These are phyloP conservation scores for Chaetophractus vellerosus DNA, from an alignment of 2,797 vertebrate species.

Conservation along the genomic window DNA sequence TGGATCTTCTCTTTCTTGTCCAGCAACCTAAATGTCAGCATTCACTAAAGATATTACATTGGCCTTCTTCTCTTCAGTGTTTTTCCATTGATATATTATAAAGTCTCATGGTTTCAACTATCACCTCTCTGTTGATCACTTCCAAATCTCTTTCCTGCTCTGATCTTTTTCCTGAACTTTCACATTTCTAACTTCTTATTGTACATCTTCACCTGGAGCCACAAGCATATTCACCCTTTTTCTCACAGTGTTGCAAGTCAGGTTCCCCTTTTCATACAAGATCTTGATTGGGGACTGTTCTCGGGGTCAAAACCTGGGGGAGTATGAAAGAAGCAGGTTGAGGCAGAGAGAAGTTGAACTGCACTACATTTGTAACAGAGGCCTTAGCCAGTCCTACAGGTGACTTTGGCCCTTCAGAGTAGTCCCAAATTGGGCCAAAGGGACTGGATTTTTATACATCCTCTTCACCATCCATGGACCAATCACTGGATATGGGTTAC, in stretches of 20 bases:
- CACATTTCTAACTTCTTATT: conserved; percentile 43
- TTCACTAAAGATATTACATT: not conserved
- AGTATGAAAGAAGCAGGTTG: not conserved
- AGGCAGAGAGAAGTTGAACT: not conserved
- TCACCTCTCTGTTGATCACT: fast-evolving
- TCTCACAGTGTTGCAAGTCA: not conserved
- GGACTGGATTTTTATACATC: not conserved
- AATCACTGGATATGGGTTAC: not conserved
- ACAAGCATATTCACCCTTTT: conserved; percentile 25
- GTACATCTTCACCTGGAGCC: conserved; percentile 50
- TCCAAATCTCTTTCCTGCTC: not conserved
- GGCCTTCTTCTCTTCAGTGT: conserved; percentile 13
- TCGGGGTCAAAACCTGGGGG: not conserved
- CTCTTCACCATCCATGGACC: not conserved
- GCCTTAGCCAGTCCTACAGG: not conserved
- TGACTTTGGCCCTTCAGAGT: not conserved
- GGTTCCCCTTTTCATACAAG: not conserved
- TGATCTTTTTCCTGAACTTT: not conserved
- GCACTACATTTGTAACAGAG: not conserved
- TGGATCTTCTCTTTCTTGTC: conserved; percentile 28
- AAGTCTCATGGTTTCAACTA: conserved; percentile 39
- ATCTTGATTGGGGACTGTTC: not conserved
- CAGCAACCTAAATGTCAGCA: not conserved
- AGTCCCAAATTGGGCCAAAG: not conserved
- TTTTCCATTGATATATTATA: not conserved